Evolutionary conservation across 1,140 invertebrate species (phyloP).

Genomic region (Achroia grisella): DNA sequence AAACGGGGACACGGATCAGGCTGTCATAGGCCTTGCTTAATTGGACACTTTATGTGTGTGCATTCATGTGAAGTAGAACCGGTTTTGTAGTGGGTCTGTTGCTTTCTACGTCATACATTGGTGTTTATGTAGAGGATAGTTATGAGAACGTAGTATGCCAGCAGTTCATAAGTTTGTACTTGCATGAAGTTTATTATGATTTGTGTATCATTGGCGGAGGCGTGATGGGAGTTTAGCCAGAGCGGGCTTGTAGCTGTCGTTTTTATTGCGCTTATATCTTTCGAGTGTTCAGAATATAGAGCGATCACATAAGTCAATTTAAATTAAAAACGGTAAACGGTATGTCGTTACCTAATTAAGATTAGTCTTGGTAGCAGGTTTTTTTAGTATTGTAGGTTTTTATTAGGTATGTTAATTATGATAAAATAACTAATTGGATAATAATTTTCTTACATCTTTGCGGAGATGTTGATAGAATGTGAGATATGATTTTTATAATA

Average conservation of each 20-base stretch:
- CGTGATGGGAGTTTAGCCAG: constrained; percentile 48
- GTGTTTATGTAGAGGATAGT: constrained; percentile 42
- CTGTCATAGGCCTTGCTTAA: constrained; percentile 55
- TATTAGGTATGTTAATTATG: too few species aligned
- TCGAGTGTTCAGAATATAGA: constrained; percentile 19
- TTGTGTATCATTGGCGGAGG: constrained; percentile 51
- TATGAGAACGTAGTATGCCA: constrained; percentile 33
- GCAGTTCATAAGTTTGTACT: constrained; percentile 46
- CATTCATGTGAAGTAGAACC: constrained; percentile 58
- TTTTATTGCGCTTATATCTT: constrained; percentile 41
- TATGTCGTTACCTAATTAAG: too few species aligned
- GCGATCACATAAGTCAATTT: constrained; percentile 8
- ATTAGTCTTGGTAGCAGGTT: too few species aligned
- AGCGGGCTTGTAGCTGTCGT: constrained; percentile 36
- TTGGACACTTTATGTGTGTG: constrained; percentile 60
- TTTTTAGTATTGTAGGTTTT: too few species aligned
- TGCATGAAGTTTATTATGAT: constrained; percentile 62
- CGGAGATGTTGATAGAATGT: too few species aligned
- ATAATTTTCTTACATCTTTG: too few species aligned
- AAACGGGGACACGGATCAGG: constrained; percentile 33
- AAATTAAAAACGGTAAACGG: neutral
- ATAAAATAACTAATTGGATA: too few species aligned
- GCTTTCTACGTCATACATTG: constrained; percentile 63
- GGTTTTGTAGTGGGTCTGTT: constrained; percentile 54
- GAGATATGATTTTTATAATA: too few species aligned